phyloP scores from a whole-genome alignment of 1,140 invertebrate genomes.

The Temnothorax nylanderi region DNA sequence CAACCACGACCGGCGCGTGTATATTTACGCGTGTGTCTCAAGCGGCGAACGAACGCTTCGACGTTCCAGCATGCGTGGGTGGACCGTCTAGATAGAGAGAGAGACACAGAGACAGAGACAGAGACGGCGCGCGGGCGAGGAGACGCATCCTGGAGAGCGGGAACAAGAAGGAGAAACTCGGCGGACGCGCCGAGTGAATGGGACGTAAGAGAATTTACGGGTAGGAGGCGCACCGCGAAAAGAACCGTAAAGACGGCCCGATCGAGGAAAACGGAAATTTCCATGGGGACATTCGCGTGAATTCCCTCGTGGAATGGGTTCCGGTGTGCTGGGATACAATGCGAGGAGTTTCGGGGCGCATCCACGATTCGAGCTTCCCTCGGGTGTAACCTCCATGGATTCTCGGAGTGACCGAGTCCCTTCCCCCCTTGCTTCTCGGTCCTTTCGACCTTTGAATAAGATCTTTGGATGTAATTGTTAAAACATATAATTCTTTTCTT shows the following conservation, averaged over 20 bases:
- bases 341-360: not conserved
- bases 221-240: not conserved
- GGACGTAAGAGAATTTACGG: conserved; percentile 71
- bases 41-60: conserved; percentile 55
- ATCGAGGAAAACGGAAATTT: conserved; percentile 63
- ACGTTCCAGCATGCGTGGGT: conserved; percentile 46
- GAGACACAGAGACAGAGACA: not conserved
- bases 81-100: conserved; percentile 19
- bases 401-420: not conserved
- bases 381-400: not conserved
- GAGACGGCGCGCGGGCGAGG: conserved; percentile 12
- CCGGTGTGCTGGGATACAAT: conserved; percentile 9
- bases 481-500: not conserved
- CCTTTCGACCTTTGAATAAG: not conserved
- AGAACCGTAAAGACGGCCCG: conserved; percentile 25
- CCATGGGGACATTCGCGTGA: conserved; percentile 44
- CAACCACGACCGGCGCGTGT: conserved; percentile 68
- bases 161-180: conserved; percentile 66
- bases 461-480: not conserved
- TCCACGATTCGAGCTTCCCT: not conserved
- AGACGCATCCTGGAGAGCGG: conserved; percentile 13
- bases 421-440: not conserved
- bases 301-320: conserved; percentile 16
- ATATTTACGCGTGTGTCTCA: conserved; percentile 65
- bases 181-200: conserved; percentile 71